phyloP scores from a whole-genome alignment of 2,113 vertebrate genomes.

The Toxotes jaculatrix region DNA sequence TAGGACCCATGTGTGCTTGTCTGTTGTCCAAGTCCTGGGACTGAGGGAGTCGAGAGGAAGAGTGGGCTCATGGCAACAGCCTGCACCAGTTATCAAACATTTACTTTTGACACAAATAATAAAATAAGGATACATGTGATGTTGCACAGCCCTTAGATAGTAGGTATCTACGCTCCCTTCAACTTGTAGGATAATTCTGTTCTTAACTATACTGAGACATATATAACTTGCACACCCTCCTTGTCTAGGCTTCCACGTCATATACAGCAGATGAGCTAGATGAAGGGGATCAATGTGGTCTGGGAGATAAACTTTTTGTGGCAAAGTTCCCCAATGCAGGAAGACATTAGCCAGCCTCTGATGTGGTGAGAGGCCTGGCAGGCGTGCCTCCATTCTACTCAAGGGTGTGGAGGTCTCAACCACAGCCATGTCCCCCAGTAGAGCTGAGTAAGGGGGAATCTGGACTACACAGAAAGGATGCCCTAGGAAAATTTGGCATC shows the following conservation, averaged over 20 bases:
- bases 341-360: conserved; percentile 59
- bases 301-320: conserved; percentile 32
- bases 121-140: not conserved
- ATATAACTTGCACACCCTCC: not conserved
- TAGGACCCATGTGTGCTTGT: conserved; percentile 67
- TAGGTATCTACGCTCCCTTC: not conserved
- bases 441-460: conserved; percentile 13
- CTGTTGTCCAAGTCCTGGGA: conserved; percentile 38
- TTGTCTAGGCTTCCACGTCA: not conserved
- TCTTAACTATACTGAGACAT: not conserved
- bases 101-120: conserved; percentile 5
- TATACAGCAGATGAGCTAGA: conserved; percentile 17
- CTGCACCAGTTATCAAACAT: conserved; percentile 29
- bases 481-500: not conserved
- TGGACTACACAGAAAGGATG: not conserved
- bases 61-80: conserved; percentile 25
- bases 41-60: conserved; percentile 36
- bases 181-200: not conserved
- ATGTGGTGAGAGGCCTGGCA: conserved; percentile 63
- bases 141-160: not conserved
- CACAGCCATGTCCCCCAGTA: conserved; percentile 38
- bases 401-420: conserved; percentile 42
- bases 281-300: conserved; percentile 33
- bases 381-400: conserved; percentile 32
- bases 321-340: conserved; percentile 33